phyloP scores from a whole-genome alignment of 1,140 invertebrate species.

The Luehdorfia chinensis region DNA sequence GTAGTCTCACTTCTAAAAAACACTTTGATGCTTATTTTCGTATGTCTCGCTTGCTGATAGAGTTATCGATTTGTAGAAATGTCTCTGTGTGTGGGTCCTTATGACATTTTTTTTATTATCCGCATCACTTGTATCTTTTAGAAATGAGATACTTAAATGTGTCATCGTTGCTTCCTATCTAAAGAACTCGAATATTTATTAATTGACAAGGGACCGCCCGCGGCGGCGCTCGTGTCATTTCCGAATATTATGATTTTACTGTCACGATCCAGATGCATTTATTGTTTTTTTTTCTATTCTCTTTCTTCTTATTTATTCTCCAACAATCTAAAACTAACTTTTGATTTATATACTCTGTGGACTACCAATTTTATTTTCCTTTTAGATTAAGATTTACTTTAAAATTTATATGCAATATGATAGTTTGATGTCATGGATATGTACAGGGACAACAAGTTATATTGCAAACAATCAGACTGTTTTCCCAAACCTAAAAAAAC shows the following conservation, averaged over 20 bases:
- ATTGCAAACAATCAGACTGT: too few relatives aligned
- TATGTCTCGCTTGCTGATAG: conserved; percentile 60
- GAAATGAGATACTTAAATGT: conserved; percentile 60
- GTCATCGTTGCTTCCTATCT: conserved; percentile 67
- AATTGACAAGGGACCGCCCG: conserved; percentile 50
- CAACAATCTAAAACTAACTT: not conserved
- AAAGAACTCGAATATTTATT: conserved; percentile 55
- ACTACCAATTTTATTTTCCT: too few relatives aligned
- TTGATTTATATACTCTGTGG: conserved; percentile 11
- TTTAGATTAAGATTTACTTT: too few relatives aligned
- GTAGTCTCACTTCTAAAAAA: conserved; percentile 67
- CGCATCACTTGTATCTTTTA: conserved; percentile 51
- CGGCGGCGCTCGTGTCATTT: conserved; percentile 29
- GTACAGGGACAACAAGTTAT: too few relatives aligned
- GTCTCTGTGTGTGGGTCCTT: conserved; percentile 51
- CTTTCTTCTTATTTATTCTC: not conserved
- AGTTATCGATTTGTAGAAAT: conserved; percentile 70
- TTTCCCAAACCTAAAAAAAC: too few relatives aligned
- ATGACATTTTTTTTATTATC: conserved; percentile 49
- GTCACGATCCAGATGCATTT: not conserved
- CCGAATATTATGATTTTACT: conserved; percentile 27
- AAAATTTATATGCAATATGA: too few relatives aligned
- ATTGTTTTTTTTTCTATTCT: conserved; percentile 8
- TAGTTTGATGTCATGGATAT: too few relatives aligned
- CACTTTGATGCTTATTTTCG: conserved; percentile 74